Percentiles rank a stretch among this genome's conserved stretches.
Conservation (phyloP, 1,140 invertebrate genomes). For the Cryptotermes secundus region DNA sequence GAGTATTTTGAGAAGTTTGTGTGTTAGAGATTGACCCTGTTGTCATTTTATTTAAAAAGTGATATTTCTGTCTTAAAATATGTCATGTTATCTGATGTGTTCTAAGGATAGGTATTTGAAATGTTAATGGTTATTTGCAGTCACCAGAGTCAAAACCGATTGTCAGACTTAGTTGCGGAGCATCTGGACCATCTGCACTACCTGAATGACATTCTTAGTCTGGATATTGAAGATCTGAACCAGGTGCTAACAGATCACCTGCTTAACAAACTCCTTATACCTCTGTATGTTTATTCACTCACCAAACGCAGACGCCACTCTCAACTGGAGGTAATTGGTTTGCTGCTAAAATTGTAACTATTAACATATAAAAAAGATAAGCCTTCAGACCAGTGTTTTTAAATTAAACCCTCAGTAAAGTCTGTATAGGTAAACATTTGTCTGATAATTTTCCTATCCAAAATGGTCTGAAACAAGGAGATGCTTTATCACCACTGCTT, state of each 20-base stretch:
- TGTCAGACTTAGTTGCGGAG: constrained; percentile 94
- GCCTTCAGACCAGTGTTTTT: no score
- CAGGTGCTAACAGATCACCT: constrained; percentile 95
- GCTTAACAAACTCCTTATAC: constrained; percentile 88
- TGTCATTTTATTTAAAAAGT: constrained; percentile 1
- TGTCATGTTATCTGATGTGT: neutral
- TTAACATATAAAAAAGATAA: no score
- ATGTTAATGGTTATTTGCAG: constrained; percentile 51
- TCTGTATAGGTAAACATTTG: no score
- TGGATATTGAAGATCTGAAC: constrained; percentile 91
- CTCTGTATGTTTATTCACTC: constrained; percentile 92
- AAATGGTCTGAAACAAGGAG: no score
- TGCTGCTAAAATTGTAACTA: no score
- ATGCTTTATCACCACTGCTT: no score
- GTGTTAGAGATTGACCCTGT: neutral
- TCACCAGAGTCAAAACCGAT: constrained; percentile 86
- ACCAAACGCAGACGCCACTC: constrained; percentile 49
- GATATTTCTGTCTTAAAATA: neutral
- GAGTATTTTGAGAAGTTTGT: neutral
- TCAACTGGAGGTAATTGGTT: constrained; percentile 47
- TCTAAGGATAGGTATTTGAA: neutral
- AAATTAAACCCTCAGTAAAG: no score
- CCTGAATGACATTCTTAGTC: constrained; percentile 92
- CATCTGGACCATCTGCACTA: constrained; percentile 98
- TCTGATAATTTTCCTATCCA: no score